These are phyloP conservation scores for Monomorium pharaonis DNA, from an alignment of 1,140 invertebrate species.

Conservation along the genomic window DNA sequence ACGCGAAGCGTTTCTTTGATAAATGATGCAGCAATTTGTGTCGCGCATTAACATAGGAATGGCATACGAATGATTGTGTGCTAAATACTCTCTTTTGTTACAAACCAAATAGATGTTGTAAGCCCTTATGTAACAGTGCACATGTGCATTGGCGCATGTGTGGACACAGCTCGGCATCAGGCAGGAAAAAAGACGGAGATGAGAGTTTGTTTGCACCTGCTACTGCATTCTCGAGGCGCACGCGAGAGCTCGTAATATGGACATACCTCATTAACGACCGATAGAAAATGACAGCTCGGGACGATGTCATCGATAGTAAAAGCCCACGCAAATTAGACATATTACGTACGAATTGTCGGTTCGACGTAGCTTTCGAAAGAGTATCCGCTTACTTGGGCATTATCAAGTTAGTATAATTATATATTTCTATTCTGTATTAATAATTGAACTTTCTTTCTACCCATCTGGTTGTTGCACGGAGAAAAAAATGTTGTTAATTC, in stretches of 20 bases:
- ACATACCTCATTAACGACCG: constrained; percentile 11
- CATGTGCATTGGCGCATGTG: constrained; percentile 56
- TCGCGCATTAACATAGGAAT: constrained; percentile 59
- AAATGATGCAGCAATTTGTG: background rate
- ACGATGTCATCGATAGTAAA: constrained; percentile 31
- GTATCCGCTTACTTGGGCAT: background rate
- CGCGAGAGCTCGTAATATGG: constrained; percentile 9
- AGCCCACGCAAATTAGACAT: constrained; percentile 31
- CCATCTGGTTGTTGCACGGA: background rate
- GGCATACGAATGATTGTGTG: constrained; percentile 11
- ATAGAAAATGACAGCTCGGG: constrained; percentile 19
- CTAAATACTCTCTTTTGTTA: constrained; percentile 67
- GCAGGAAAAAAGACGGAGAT: constrained; percentile 40
- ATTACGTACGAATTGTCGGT: background rate
- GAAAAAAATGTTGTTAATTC: too few species aligned
- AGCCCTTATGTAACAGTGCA: constrained; percentile 60
- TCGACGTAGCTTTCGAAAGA: background rate
- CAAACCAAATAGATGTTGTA: constrained; percentile 62
- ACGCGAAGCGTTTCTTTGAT: background rate
- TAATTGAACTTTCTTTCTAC: background rate
- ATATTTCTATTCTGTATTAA: background rate
- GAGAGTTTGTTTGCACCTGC: constrained; percentile 42
- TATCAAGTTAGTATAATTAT: constrained; percentile 31
- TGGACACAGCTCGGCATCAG: constrained; percentile 18
- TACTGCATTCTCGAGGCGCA: constrained; percentile 20